These are phyloP conservation scores for Serrognathus titanus DNA, from an alignment of 2,888 invertebrate genomes.

Conservation along the genomic window DNA sequence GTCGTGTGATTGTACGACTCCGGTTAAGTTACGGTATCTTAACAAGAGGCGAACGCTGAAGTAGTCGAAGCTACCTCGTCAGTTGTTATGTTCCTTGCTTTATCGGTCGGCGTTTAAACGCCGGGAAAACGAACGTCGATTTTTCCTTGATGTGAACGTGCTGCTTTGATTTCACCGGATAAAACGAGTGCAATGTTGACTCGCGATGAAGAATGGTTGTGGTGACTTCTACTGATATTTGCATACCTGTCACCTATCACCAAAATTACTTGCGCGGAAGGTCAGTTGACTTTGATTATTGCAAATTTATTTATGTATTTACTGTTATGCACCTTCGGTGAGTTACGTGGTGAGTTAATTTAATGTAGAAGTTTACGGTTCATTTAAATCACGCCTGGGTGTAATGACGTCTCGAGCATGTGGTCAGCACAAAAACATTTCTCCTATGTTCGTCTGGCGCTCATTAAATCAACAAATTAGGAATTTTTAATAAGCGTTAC, in stretches of 20 bases:
- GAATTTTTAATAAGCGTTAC: too few relatives aligned
- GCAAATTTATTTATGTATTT: too few relatives aligned
- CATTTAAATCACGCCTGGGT: too few relatives aligned
- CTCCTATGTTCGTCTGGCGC: too few relatives aligned
- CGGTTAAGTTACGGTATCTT: conserved; percentile 32
- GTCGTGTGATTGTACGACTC: conserved; percentile 21
- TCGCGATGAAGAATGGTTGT: conserved; percentile 34
- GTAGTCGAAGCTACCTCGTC: conserved; percentile 1
- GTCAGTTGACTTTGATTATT: conserved; percentile 22
- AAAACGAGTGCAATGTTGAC: conserved; percentile 7
- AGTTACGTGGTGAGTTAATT: too few relatives aligned
- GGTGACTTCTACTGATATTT: conserved; percentile 36
- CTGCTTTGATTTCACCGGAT: conserved; percentile 1
- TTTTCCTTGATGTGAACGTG: background rate
- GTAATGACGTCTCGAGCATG: too few relatives aligned
- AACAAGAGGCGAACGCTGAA: conserved; percentile 17
- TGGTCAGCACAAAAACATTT: too few relatives aligned
- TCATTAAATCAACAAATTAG: too few relatives aligned
- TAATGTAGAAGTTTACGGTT: too few relatives aligned
- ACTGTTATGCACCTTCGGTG: too few relatives aligned
- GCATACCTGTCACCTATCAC: conserved; percentile 35
- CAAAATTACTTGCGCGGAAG: conserved; percentile 29
- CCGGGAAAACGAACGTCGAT: conserved; percentile 1
- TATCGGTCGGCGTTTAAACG: conserved; percentile 2
- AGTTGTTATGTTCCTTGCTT: conserved; percentile 9